Percentiles rank a stretch among this genome's conserved stretches.
These are phyloP conservation scores for Eurosta solidaginis DNA, from an alignment of 1,140 invertebrate species.

Conservation along the genomic window DNA sequence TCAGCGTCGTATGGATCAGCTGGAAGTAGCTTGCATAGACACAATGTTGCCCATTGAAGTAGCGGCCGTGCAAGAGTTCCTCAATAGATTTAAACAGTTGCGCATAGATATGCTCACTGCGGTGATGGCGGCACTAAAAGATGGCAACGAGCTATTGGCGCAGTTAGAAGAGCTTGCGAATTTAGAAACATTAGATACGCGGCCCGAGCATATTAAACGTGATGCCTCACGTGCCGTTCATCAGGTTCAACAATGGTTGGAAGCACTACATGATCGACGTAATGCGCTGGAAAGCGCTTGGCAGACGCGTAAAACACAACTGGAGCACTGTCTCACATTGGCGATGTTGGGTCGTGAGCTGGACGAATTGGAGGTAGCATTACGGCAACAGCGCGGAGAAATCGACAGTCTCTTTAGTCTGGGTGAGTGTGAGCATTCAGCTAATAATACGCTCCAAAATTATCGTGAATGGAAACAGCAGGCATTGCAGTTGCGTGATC, in stretches of 20 bases:
- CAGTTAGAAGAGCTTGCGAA: slow-evolving; percentile 70
- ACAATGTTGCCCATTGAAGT: slow-evolving; percentile 70
- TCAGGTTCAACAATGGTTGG: slow-evolving; percentile 77
- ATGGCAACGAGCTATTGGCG: slow-evolving; percentile 77
- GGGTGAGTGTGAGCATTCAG: slow-evolving; percentile 72
- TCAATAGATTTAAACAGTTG: slow-evolving; percentile 69
- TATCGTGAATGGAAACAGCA: slow-evolving; percentile 74
- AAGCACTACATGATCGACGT: slow-evolving; percentile 77
- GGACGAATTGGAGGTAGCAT: slow-evolving; percentile 68
- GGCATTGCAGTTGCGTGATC: slow-evolving; percentile 77
- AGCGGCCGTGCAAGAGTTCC: slow-evolving; percentile 68
- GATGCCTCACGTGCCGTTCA: slow-evolving; percentile 69
- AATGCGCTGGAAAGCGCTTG: slow-evolving; percentile 76
- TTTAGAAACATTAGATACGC: slow-evolving; percentile 74
- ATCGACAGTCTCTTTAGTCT: slow-evolving; percentile 48
- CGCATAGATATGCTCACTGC: slow-evolving; percentile 74
- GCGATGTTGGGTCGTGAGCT: slow-evolving; percentile 76
- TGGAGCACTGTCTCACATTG: slow-evolving; percentile 79
- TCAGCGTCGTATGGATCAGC: slow-evolving; percentile 69
- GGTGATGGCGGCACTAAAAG: slow-evolving; percentile 76
- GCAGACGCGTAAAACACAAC: slow-evolving; percentile 69
- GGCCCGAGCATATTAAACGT: slow-evolving; percentile 70
- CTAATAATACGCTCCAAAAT: slow-evolving; percentile 72
- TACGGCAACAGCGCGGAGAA: slow-evolving; percentile 59
- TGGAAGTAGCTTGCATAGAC: slow-evolving; percentile 71